Conservation (phyloP, 2,797 vertebrate genomes). For the Sternotherus odoratus region DNA sequence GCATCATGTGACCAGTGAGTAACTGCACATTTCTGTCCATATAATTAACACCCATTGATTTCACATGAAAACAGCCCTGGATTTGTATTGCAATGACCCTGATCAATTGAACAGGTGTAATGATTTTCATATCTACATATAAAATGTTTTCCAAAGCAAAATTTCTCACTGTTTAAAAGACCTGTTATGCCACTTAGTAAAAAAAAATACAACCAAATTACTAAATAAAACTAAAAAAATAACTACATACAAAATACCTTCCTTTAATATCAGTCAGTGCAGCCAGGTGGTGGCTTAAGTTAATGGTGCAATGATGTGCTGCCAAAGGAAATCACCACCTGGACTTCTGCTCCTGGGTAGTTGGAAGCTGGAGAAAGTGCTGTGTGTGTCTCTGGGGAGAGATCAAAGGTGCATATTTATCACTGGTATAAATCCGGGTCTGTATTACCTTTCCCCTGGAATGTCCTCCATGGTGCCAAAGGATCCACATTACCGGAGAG, state of each 20-base stretch:
- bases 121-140: neutral
- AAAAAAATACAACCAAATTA: neutral
- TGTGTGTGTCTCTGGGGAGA: neutral
- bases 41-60: slow-evolving; percentile 78
- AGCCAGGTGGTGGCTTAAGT: neutral
- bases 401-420: neutral
- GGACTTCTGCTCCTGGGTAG: neutral
- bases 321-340: slow-evolving; percentile 16
- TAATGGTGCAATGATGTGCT: neutral
- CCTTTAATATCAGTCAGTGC: neutral
- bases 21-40: slow-evolving; percentile 75
- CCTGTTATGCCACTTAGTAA: slow-evolving; percentile 15
- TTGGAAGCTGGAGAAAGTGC: neutral
- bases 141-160: slow-evolving; percentile 41
- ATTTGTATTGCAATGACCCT: slow-evolving; percentile 57
- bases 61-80: slow-evolving; percentile 70
- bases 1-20: slow-evolving; percentile 72
- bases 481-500: neutral
- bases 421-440: neutral
- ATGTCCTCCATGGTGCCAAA: neutral
- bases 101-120: slow-evolving; percentile 57
- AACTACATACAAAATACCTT: neutral
- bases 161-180: neutral
- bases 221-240: neutral
- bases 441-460: neutral